Conservation (phyloP, 2,113 vertebrate genomes). For the Bothrops jararaca region DNA sequence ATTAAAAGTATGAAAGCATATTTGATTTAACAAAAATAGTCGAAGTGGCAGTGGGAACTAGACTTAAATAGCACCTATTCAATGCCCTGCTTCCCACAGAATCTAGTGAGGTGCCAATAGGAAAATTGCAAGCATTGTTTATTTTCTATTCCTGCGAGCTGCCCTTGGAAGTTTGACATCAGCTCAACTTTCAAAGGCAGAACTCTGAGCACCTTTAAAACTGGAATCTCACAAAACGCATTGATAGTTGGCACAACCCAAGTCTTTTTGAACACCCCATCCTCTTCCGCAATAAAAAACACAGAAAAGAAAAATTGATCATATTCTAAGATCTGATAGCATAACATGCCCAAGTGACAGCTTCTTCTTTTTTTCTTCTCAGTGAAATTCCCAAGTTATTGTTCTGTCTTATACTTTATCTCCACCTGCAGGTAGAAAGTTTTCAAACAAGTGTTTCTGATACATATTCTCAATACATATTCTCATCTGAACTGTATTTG, state of each 20-base stretch:
- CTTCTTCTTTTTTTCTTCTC: not conserved
- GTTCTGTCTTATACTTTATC: not conserved
- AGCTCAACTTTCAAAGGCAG: not conserved
- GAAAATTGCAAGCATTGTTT: not conserved
- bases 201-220: not conserved
- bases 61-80: not conserved
- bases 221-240: not conserved
- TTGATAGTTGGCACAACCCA: not conserved
- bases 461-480: not conserved
- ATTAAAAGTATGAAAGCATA: not conserved
- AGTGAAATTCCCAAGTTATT: not conserved
- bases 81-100: not conserved
- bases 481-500: not conserved
- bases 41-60: not conserved
- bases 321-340: not conserved
- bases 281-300: not conserved
- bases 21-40: not conserved
- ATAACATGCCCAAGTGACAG: not conserved
- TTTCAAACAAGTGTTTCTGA: not conserved
- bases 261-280: not conserved
- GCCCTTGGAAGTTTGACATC: not conserved
- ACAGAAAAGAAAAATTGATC: not conserved
- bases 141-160: not conserved
- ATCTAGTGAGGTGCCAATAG: not conserved
- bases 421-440: constrained; percentile 15